Conservation (phyloP, 2,113 vertebrate species). For the Crotalus tigris region DNA sequence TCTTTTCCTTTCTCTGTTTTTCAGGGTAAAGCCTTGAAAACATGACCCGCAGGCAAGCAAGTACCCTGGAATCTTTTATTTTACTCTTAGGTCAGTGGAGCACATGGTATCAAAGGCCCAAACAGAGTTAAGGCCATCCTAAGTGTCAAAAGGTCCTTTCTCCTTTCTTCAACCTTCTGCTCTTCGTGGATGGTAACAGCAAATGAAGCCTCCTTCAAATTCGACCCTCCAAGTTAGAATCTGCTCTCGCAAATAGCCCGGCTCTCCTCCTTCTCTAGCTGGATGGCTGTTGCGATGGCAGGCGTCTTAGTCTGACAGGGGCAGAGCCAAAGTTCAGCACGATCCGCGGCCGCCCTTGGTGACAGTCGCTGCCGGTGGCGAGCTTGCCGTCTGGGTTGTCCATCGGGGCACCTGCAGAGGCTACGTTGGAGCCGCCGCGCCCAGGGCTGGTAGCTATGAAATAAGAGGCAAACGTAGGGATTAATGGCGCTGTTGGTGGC, state of each 20-base stretch:
- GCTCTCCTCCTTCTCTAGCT: background rate
- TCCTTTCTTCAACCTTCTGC: background rate
- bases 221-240: background rate
- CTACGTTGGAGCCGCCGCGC: constrained; percentile 57
- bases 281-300: background rate
- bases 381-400: background rate
- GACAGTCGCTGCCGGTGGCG: background rate
- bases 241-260: constrained; percentile 29
- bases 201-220: background rate
- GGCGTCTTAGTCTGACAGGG: background rate
- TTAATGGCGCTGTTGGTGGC: constrained; percentile 61
- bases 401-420: constrained; percentile 33
- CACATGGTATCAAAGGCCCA: background rate
- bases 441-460: constrained; percentile 69
- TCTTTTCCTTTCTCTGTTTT: background rate
- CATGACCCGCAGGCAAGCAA: background rate
- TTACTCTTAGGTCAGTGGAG: background rate
- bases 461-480: constrained; percentile 68
- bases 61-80: background rate
- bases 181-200: background rate
- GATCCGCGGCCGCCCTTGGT: background rate
- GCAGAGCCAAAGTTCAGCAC: background rate
- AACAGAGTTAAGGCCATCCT: background rate
- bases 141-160: background rate
- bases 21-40: background rate